phyloP scores from a whole-genome alignment of 2,113 vertebrate genomes.

The Gambusia holbrooki region DNA sequence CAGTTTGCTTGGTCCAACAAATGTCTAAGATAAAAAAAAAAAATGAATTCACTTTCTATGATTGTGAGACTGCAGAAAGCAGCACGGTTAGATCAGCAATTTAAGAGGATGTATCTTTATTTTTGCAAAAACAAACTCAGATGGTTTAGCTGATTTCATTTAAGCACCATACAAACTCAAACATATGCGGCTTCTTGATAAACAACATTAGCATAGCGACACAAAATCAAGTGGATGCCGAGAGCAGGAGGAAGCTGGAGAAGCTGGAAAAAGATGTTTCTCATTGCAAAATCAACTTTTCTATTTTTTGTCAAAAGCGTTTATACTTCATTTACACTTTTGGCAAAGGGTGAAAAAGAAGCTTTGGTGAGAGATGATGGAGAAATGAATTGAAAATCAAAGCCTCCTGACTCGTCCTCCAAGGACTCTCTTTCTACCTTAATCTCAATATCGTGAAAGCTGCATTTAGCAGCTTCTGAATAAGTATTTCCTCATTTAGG shows the following conservation, averaged over 20 bases:
- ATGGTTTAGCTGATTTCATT: slow-evolving; percentile 21
- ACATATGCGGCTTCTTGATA: slow-evolving; percentile 29
- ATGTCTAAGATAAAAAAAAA: neutral
- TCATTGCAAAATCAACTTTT: slow-evolving; percentile 42
- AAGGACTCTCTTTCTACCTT: slow-evolving; percentile 38
- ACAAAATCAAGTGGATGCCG: slow-evolving; percentile 16
- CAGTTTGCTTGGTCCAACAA: neutral
- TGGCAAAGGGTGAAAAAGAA: slow-evolving; percentile 38
- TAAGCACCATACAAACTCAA: neutral
- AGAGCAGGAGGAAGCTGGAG: slow-evolving; percentile 19
- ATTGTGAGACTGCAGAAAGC: neutral
- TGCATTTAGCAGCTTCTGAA: slow-evolving; percentile 28
- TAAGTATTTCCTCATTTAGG: slow-evolving; percentile 14
- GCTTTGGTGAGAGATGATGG: slow-evolving; percentile 44
- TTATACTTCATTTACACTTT: neutral
- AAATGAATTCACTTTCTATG: neutral
- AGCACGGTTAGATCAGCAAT: neutral
- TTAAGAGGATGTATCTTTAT: neutral
- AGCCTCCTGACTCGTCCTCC: slow-evolving; percentile 40
- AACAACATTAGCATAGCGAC: slow-evolving; percentile 48
- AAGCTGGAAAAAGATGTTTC: slow-evolving; percentile 15
- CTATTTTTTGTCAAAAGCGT: slow-evolving; percentile 30
- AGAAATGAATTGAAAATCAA: slow-evolving; percentile 57
- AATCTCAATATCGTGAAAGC: slow-evolving; percentile 33
- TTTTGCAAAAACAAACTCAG: neutral